Percentiles rank a stretch among this genome's conserved stretches.
Conservation (phyloP, 2,113 vertebrate genomes). For the Aramus guarauna region DNA sequence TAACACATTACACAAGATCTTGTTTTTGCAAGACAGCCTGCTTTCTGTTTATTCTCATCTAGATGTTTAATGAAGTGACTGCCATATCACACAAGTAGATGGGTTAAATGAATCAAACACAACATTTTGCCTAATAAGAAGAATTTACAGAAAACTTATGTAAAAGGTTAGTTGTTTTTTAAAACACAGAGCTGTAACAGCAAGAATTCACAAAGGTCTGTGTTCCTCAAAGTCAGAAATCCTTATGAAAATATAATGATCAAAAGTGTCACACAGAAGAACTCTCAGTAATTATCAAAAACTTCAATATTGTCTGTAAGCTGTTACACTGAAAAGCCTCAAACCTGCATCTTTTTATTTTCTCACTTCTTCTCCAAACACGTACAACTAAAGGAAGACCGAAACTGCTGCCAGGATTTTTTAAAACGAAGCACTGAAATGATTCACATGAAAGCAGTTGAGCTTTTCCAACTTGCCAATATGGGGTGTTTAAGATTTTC, state of each 20-base stretch:
- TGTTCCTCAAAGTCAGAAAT: slow-evolving; percentile 24
- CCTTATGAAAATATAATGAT: slow-evolving; percentile 13
- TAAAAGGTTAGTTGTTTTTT: background rate
- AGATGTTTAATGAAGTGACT: slow-evolving; percentile 56
- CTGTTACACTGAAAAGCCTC: background rate
- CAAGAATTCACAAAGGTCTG: slow-evolving; percentile 11
- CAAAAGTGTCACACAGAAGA: slow-evolving; percentile 9
- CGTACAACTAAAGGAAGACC: background rate
- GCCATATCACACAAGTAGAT: slow-evolving; percentile 18
- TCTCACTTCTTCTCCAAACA: slow-evolving; percentile 32
- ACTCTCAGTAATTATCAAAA: slow-evolving; percentile 34
- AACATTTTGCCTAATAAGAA: slow-evolving; percentile 40
- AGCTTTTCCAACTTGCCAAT: background rate
- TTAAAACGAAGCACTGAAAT: background rate
- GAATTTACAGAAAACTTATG: slow-evolving; percentile 19
- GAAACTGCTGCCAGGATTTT: background rate
- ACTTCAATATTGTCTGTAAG: slow-evolving; percentile 35
- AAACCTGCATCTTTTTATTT: slow-evolving; percentile 20
- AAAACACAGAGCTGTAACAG: background rate
- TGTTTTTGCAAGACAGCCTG: slow-evolving; percentile 38
- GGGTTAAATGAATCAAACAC: slow-evolving; percentile 56
- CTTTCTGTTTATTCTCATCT: slow-evolving; percentile 40
- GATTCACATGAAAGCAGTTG: background rate
- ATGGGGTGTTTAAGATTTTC: background rate
- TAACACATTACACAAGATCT: background rate